Base-by-base conservation (phyloP, 1,140 invertebrate species). In the Ridgeia piscesae region DNA sequence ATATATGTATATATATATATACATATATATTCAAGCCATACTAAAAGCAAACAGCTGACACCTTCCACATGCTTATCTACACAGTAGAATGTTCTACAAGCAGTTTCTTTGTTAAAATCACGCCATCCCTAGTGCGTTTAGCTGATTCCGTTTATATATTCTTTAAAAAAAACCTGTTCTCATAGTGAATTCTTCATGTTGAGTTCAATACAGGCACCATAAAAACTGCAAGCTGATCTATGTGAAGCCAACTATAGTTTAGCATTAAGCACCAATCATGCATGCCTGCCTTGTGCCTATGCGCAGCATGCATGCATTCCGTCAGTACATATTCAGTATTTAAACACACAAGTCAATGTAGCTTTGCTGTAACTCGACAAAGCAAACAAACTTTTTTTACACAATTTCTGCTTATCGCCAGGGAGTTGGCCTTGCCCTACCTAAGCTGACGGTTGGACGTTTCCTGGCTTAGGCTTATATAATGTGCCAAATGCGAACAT, bases 261-360 rank as follows among this genome's bases (percentile, higher is more conserved):
- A 77, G 58, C 58, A 77, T 77, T 77, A 77, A 77, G 58, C 58
- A 77, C 58, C 58, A 77, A 77, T 77, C 58, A 77, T 77, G 58
- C 58, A 77, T 77, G 14, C 17, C 11, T 77, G 58, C 27, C 17
- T 77, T 31, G 58, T 31, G 58, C 11, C 27, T 17, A 77, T 21
- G 27, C 27, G 58, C 58, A 77, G 58, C 58, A 77, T 21, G 58
- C 58, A 77, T 14, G 58, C 58, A 77, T 77, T 77, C 48, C 48
- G 58, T 77, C 58, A 77, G 58, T 21, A 77, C 11, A 77, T 42
- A 11, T 42, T 42, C 4, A 4, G 27, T 77, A 77, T 77, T 77
- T 77, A 77, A 77, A 77, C 27, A 77, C 58, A 77, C 58, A 77
- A 77, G 58, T 21, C 58, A 21, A 77, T 27, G 2, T 77, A 77